Evolutionary conservation across 2,113 vertebrate genomes (phyloP), one percentile per base, ranked within the genome.

Genomic region (Anoplopoma fimbria): DNA sequence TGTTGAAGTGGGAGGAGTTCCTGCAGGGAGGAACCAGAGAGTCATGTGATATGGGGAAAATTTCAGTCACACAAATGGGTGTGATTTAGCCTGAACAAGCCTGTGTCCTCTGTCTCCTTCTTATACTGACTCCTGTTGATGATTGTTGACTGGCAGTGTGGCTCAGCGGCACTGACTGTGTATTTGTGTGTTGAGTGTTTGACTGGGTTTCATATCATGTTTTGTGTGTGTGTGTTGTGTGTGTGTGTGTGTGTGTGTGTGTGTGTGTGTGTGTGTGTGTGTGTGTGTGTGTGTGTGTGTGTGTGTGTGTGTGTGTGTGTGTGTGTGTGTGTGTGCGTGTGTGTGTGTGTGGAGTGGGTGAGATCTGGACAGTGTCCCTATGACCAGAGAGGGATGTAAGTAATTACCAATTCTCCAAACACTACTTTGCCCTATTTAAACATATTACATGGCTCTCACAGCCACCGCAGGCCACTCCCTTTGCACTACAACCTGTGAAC

Each of bases 391-490:
- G 90, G 95, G 95, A 96, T 96, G 95, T 94, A 84, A 95, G 95
- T 93, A 95, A 96, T 96, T 96, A 96, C 89, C 94, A 94, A 95
- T 95, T 92, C 94, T 95, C 94, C 92, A 95, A 96, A 95, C 95
- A 95, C 93, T 94, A 94, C 94, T 95, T 95, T 95, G 87, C 89
- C 83, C 77, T 86, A 87, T 93, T 96, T 95, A 95, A 95, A 94
- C 93, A 93, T 92, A 93, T 95, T 95, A 95, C 94, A 94, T 86
- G 92, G 92, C 89, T 94, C 87, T 91, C 86, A 81, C 72, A 83
- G 87, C 83, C 91, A 90, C 91, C 74, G 47, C 76, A 84, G 77
- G 77, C 85, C 89, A 74, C 83, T 77, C 73, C 90, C 73, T 71
- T 79, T 76, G 79, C 89, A 88, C 83, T 88, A 7, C 89, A 89